These are phyloP conservation scores for Marmota flaviventris DNA, from an alignment of 2,113 vertebrate genomes.

Conservation along the genomic window DNA sequence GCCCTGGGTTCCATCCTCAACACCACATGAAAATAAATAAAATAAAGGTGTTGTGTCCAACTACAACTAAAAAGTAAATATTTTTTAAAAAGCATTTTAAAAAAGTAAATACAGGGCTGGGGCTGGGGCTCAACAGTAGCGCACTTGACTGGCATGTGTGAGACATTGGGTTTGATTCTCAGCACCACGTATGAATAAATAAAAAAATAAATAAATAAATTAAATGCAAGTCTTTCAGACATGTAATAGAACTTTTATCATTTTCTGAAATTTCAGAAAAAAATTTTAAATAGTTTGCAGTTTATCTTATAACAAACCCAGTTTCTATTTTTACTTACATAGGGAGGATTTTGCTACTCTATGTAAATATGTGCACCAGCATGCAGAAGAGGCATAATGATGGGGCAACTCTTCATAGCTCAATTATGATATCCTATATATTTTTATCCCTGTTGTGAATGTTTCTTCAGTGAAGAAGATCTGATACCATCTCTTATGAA, in stretches of 20 bases:
- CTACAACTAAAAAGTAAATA: too few relatives aligned
- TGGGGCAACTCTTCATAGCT: neutral
- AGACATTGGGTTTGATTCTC: too few relatives aligned
- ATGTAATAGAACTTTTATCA: neutral
- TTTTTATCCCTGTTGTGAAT: neutral
- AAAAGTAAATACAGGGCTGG: too few relatives aligned
- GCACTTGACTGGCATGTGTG: too few relatives aligned
- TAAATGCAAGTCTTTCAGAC: neutral
- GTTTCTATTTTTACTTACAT: slow-evolving; percentile 14
- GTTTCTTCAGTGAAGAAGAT: neutral
- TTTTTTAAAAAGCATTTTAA: too few relatives aligned
- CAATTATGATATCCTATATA: neutral
- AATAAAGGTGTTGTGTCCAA: too few relatives aligned
- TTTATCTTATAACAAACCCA: slow-evolving; percentile 26
- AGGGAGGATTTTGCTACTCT: neutral
- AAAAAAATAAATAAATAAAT: too few relatives aligned
- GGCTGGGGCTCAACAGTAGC: too few relatives aligned
- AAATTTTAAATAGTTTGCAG: slow-evolving; percentile 33
- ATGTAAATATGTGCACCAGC: neutral
- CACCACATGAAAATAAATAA: too few relatives aligned
- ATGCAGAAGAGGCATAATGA: neutral
- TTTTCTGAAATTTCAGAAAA: slow-evolving; percentile 54
- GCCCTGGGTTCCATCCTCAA: too few relatives aligned
- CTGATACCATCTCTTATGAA: neutral
- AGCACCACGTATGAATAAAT: too few relatives aligned